Percentiles rank a stretch among this genome's conserved stretches.
phyloP scores from a whole-genome alignment of 2,113 vertebrate species.

The Rissa tridactyla region DNA sequence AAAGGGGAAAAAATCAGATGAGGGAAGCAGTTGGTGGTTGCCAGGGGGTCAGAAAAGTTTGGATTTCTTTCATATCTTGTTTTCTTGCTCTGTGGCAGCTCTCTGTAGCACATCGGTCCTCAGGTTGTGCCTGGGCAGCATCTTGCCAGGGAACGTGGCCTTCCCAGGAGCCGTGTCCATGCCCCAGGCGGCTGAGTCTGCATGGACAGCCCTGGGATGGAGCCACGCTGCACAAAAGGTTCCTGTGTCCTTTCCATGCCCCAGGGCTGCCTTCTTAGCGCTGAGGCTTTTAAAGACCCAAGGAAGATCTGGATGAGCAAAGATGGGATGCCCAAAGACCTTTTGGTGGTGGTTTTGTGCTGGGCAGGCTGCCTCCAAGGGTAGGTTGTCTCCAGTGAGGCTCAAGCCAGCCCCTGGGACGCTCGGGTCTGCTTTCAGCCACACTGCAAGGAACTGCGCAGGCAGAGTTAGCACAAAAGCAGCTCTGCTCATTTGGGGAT shows the following conservation, averaged over 20 bases:
- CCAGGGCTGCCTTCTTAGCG: background rate
- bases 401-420: rapidly evolving
- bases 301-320: background rate
- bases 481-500: background rate
- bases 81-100: background rate
- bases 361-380: background rate
- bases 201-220: background rate
- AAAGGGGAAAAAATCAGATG: conserved; percentile 55
- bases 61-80: conserved; percentile 15
- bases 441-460: background rate
- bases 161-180: rapidly evolving
- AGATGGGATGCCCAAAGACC: background rate
- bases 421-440: background rate
- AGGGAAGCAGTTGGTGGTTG: conserved; percentile 42
- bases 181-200: rapidly evolving
- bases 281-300: background rate
- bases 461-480: background rate
- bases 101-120: background rate
- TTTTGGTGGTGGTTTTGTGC: background rate
- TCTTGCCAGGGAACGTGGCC: background rate
- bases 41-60: conserved; percentile 48
- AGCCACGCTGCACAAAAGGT: background rate
- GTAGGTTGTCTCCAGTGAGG: background rate
- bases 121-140: rapidly evolving
- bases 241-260: background rate